Percentiles rank a stretch among this genome's conserved stretches.
Conservation (phyloP, 2,888 invertebrate species). For the Dilophus febrilis region DNA sequence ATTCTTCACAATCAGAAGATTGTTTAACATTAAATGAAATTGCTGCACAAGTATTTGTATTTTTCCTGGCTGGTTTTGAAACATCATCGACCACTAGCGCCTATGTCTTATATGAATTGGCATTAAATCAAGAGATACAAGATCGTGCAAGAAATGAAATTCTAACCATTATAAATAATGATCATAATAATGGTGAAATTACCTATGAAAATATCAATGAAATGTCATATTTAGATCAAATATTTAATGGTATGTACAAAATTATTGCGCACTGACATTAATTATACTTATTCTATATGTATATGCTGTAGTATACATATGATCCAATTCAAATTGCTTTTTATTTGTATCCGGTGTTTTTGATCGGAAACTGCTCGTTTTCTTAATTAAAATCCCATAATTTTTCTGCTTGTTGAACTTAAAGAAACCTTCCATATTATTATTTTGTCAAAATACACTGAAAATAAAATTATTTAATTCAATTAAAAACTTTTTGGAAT, state of each 20-base stretch:
- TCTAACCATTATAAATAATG: slow-evolving; percentile 24
- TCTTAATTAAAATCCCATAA: too few species aligned
- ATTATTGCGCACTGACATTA: too few species aligned
- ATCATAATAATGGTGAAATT: slow-evolving; percentile 29
- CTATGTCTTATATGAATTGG: slow-evolving; percentile 36
- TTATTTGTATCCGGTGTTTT: too few species aligned
- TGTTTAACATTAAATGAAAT: slow-evolving; percentile 5
- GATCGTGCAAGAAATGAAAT: slow-evolving; percentile 33
- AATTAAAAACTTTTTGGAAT: too few species aligned
- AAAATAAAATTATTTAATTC: too few species aligned
- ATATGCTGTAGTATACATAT: too few species aligned
- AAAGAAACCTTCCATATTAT: too few species aligned
- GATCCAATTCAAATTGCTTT: too few species aligned
- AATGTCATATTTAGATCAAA: slow-evolving; percentile 38
- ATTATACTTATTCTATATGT: too few species aligned
- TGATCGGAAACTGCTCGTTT: too few species aligned
- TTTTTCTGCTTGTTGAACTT: too few species aligned
- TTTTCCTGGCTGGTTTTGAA: slow-evolving; percentile 37
- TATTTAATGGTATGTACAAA: slow-evolving; percentile 34
- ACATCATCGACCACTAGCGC: slow-evolving; percentile 39
- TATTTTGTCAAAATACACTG: too few species aligned
- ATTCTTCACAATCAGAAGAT: background rate
- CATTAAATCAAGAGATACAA: slow-evolving; percentile 35
- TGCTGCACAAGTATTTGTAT: slow-evolving; percentile 6
- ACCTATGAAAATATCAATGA: slow-evolving; percentile 37